Base-by-base conservation (phyloP, 2,113 vertebrate species). In the Callorhinus ursinus region DNA sequence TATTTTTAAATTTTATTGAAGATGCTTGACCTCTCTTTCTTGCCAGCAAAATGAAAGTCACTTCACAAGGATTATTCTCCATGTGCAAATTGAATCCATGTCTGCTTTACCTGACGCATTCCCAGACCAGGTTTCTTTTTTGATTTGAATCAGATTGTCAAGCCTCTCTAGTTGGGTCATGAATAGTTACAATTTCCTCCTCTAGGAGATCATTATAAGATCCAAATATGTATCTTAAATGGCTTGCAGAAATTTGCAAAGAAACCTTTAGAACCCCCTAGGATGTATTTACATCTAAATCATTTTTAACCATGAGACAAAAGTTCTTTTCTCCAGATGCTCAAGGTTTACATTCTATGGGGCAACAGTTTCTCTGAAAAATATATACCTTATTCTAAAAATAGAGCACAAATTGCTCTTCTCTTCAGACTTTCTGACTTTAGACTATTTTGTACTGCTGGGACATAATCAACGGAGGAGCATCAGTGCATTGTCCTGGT, bases 191-290 rank as follows among this genome's bases (percentile, higher is more conserved):
- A 72, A 94, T 49, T 69, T 36, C 26, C 82, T 81, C 12, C 28
- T 87, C 22, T 96, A 72, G 91, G 36, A 72, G 59, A 69, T 88
- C 42, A 7, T 53, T 0, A 0, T 53, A 80, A 19, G 28, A 2
- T 2, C 12, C 69, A 94, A 83, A 94, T 95, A 90, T 26, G 76
- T 95, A 57, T 67, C 36, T 90, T 95, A 96, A 53, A 28, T 39
- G 18, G 19, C 5, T 79, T 95, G 21, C 57, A 94, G 51, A 98
- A 93, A 97, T 97, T 96, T 0, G 83, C 14, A 88, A 80, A 84
- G 2, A 63, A 10, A 26, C 33, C 24, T 86, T 92, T 51, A 65
- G 65, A 85, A 93, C 49, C 81, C 33, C 1, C 0, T 6, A 83
- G 36, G 81, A 84, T 0, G 95, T 5, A 63, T 0, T 82, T 96